Evolutionary conservation across 23 tunicate species (phyloP), one percentile per base, ranked within the genome.

Genomic region (Trididemnum nubilum): DNA sequence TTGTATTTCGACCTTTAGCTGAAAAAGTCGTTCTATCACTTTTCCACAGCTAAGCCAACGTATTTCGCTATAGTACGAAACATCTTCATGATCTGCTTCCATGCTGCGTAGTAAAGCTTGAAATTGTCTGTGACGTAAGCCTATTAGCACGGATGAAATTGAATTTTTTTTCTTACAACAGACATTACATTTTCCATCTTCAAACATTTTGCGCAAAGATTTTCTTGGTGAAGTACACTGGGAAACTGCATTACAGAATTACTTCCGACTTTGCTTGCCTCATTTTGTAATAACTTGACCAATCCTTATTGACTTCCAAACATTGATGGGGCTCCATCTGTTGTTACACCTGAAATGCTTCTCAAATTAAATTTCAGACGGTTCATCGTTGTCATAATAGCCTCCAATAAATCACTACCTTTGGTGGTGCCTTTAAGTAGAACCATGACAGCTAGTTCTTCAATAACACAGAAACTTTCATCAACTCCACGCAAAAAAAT

Each of bases 151-250:
- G 60, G 77, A 76, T 63, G 38, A 77, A 64, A 63, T 63, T 19
- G 63, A 29, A 12, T 54, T 44, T 26, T 28, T 3, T n/a, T n/a
- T n/a, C n/a, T n/a, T n/a, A n/a, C n/a, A n/a, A n/a, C n/a, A n/a
- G n/a, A n/a, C 85, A 69, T 81, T 35, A 81, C 77, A 81, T 81
- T 38, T 21, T 30, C 40, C 63, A 81, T 37, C 29, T 81, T 66
- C 64, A 81, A 9, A 28, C 64, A 67, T 71, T 81, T 81, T 5
- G 85, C 85, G 33, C 85, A 67, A 37, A 81, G 36, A 49, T 39
- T 67, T 28, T 81, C 77, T 81, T 81, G 85, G 77, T 81, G 85
- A 12, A 81, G 39, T 38, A 81, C 27, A 36, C 85, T 67, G 49
- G 67, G 85, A 71, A 66, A 81, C 39, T n/a, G n/a, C n/a, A n/a